Evolutionary conservation across 2,113 vertebrate species (phyloP).

Genomic region (Megaceryle torquata): DNA sequence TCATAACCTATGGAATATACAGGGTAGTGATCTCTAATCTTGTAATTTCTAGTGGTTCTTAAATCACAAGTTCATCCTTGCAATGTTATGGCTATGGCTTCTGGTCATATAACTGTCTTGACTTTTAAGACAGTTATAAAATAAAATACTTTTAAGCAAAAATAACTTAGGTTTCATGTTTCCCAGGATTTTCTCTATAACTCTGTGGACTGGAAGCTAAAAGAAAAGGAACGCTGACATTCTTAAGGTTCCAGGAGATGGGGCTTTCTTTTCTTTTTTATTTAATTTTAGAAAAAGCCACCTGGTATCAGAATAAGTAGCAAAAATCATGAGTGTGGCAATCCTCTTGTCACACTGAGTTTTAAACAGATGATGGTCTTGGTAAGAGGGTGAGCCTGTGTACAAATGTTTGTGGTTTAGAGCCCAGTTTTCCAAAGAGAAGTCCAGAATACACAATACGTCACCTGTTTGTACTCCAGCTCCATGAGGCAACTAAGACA

Average conservation of each 20-base stretch:
- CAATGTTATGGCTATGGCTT: neutral
- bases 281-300: neutral
- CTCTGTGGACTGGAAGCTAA: neutral
- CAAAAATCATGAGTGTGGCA: neutral
- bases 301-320: neutral
- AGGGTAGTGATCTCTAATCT: neutral
- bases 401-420: constrained; percentile 60
- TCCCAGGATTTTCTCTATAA: neutral
- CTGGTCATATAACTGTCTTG: neutral
- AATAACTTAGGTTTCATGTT: neutral
- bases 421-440: constrained; percentile 60
- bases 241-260: neutral
- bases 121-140: neutral
- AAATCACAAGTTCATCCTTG: neutral
- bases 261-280: neutral
- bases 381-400: constrained; percentile 52
- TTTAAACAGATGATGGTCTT: constrained; percentile 16
- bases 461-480: constrained; percentile 67
- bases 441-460: constrained; percentile 64
- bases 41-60: neutral
- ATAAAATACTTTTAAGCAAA: neutral
- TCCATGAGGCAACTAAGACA: constrained; percentile 57
- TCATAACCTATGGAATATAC: neutral
- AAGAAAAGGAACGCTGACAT: neutral
- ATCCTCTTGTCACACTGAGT: constrained; percentile 6